Evolutionary conservation across 2,113 vertebrate species (phyloP).

Genomic region (Myxocyprinus asiaticus): DNA sequence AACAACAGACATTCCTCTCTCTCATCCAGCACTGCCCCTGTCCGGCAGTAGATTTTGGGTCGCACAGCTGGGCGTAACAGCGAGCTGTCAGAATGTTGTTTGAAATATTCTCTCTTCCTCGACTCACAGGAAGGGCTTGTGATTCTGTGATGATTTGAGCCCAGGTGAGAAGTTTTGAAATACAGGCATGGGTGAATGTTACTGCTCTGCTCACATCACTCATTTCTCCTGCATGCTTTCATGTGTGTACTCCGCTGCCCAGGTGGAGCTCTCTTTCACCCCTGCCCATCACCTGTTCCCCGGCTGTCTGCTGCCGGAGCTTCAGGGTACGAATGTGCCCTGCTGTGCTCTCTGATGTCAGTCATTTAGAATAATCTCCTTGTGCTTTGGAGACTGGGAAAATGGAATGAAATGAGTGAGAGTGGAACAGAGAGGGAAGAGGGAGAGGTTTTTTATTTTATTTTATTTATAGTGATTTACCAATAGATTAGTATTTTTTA

Average conservation of each 20-base stretch:
- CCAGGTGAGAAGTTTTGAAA: slow-evolving; percentile 7
- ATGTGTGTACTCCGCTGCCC: slow-evolving; percentile 7
- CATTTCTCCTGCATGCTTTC: neutral
- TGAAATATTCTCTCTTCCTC: neutral
- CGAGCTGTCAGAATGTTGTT: neutral
- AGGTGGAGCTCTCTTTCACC: slow-evolving; percentile 34
- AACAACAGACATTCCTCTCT: neutral
- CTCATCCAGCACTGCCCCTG: neutral
- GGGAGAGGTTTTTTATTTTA: neutral
- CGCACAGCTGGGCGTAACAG: neutral
- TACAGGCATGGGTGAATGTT: slow-evolving; percentile 10
- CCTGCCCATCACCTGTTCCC: neutral
- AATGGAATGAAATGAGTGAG: slow-evolving; percentile 1
- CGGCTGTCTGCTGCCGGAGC: slow-evolving; percentile 12
- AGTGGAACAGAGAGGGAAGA: neutral
- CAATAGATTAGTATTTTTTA: no score
- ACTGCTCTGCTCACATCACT: neutral
- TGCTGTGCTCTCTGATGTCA: slow-evolving; percentile 16
- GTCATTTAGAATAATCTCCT: slow-evolving; percentile 34
- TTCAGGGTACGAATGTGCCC: slow-evolving; percentile 13
- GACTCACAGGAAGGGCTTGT: slow-evolving; percentile 24
- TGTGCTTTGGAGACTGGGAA: neutral
- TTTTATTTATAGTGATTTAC: neutral
- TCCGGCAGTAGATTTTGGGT: neutral
- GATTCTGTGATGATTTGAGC: neutral